Percentiles rank a stretch among this genome's conserved stretches.
These are phyloP conservation scores for Poeciliopsis retropinna DNA, from an alignment of 2,113 vertebrate species.

Conservation along the genomic window DNA sequence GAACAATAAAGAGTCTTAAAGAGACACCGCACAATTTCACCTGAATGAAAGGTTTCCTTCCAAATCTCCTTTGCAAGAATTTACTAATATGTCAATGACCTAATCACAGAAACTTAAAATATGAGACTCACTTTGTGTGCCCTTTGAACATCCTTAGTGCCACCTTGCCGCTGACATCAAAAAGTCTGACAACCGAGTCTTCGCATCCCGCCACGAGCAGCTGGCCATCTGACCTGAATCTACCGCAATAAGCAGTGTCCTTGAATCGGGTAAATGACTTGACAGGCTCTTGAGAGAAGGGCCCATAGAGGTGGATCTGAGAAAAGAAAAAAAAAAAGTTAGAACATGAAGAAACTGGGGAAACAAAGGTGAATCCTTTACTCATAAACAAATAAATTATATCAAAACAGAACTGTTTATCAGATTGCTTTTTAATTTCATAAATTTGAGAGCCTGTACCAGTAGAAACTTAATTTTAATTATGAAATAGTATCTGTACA, in stretches of 20 bases:
- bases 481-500: not conserved
- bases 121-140: conserved; percentile 88
- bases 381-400: too few relatives aligned
- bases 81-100: not conserved
- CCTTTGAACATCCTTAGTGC: conserved; percentile 90
- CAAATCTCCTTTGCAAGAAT: not conserved
- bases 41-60: not conserved
- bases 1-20: not conserved
- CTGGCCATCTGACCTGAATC: conserved; percentile 89
- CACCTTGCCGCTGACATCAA: conserved; percentile 87
- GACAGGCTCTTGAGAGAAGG: conserved; percentile 91
- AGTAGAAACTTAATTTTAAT: not conserved
- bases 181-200: conserved; percentile 86
- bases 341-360: not conserved
- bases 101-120: not conserved
- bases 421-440: not conserved
- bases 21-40: not conserved
- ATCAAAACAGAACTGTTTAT: too few relatives aligned
- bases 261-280: conserved; percentile 92
- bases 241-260: conserved; percentile 89
- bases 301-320: conserved; percentile 94
- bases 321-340: conserved; percentile 1
- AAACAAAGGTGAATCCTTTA: too few relatives aligned
- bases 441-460: not conserved
- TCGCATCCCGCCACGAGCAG: conserved; percentile 92